A percentile compares a stretch with the other conserved stretches of the same genome.
Evolutionary conservation across 1,140 invertebrate genomes (phyloP).

Genomic region (Armadillidium nasatum): DNA sequence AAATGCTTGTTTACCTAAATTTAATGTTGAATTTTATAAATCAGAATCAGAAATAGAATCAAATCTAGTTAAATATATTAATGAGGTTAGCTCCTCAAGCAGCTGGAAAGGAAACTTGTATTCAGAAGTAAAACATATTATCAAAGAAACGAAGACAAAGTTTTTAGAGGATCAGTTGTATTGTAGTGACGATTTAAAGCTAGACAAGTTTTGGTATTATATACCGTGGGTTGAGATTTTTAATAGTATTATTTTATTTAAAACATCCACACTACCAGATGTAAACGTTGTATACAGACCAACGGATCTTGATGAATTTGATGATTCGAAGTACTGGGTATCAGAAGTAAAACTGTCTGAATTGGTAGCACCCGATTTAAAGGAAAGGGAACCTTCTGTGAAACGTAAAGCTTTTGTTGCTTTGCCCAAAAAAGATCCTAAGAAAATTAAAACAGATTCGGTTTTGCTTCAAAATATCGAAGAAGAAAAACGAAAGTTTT

Average conservation of each 20-base stretch:
- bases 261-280: background rate
- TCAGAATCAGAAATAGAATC: background rate
- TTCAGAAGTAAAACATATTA: background rate
- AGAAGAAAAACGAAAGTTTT: conserved; percentile 25
- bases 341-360: background rate
- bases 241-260: background rate
- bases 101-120: background rate
- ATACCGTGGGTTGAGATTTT: background rate
- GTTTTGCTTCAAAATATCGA: conserved; percentile 27
- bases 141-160: background rate
- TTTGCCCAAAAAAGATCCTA: conserved; percentile 18
- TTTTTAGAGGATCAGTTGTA: background rate
- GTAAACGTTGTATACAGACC: conserved; percentile 25
- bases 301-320: conserved; percentile 16
- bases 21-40: background rate
- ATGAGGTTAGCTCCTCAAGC: background rate
- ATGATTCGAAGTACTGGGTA: conserved; percentile 16
- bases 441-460: conserved; percentile 7
- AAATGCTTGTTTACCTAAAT: background rate
- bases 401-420: background rate
- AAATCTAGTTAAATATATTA: background rate
- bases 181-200: background rate
- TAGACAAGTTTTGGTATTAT: background rate
- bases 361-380: conserved; percentile 21
- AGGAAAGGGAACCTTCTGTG: background rate